Conservation (phyloP, 2,797 vertebrate species). For the Falco rusticolus region DNA sequence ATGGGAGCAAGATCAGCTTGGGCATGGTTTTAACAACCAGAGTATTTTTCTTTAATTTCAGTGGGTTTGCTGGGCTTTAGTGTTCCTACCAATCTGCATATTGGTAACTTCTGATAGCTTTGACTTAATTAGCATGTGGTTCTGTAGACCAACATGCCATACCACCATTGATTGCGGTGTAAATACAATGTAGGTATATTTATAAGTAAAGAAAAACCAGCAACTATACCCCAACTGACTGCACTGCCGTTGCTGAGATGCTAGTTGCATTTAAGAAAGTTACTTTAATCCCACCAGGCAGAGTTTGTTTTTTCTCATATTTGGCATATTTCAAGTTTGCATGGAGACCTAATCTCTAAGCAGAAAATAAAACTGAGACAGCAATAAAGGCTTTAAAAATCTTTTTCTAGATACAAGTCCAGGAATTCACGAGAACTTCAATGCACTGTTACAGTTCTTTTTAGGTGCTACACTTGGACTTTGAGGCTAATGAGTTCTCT, state of each 20-base stretch:
- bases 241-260: neutral
- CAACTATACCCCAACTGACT: neutral
- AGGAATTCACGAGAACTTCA: neutral
- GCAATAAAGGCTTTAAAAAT: slow-evolving; percentile 28
- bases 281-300: neutral
- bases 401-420: slow-evolving; percentile 9
- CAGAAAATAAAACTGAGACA: neutral
- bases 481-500: slow-evolving; percentile 38
- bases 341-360: neutral
- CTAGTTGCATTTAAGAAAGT: neutral
- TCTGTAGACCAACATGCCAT: neutral
- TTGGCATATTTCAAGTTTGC: neutral
- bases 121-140: neutral
- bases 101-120: neutral
- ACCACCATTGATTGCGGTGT: neutral
- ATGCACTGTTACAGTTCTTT: slow-evolving; percentile 8
- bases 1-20: neutral
- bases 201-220: neutral
- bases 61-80: neutral
- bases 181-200: neutral
- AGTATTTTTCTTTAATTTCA: neutral
- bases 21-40: neutral
- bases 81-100: neutral
- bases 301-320: neutral
- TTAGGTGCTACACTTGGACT: slow-evolving; percentile 10